Conservation (phyloP, 2,113 vertebrate genomes). For the Hydrolagus affinis region DNA sequence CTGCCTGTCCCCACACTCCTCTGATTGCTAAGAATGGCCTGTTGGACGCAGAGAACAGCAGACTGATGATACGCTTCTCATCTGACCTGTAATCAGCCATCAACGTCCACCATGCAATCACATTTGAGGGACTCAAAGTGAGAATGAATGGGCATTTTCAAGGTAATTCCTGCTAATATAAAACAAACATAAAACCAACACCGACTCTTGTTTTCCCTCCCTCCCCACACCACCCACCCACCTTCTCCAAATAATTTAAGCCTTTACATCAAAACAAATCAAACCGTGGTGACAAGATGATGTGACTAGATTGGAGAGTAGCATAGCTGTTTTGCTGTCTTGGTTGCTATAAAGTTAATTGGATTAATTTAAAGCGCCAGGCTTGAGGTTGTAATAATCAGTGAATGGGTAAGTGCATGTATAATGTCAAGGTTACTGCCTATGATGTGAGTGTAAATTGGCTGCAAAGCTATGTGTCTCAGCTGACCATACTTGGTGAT, state of each 20-base stretch:
- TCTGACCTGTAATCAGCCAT: slow-evolving; percentile 6
- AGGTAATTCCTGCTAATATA: background rate
- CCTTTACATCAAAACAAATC: too few species aligned
- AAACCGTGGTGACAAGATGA: too few species aligned
- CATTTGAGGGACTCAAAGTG: background rate
- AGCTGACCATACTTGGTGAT: background rate
- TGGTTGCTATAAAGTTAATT: background rate
- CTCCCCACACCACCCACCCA: too few species aligned
- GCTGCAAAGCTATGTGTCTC: background rate
- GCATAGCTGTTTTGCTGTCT: background rate
- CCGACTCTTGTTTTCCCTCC: too few species aligned
- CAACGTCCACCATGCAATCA: background rate
- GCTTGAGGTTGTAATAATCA: background rate
- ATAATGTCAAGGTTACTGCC: background rate
- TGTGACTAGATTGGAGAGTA: background rate
- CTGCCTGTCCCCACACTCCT: background rate
- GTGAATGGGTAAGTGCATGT: background rate
- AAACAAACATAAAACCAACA: background rate
- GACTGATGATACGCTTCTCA: background rate
- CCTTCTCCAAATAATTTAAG: too few species aligned
- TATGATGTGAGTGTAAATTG: background rate
- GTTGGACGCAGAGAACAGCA: too few species aligned
- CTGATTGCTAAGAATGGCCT: background rate
- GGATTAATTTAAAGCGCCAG: background rate
- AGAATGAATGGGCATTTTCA: background rate